Conservation (phyloP, 2,113 vertebrate genomes). For the Himantopus leucocephalus region DNA sequence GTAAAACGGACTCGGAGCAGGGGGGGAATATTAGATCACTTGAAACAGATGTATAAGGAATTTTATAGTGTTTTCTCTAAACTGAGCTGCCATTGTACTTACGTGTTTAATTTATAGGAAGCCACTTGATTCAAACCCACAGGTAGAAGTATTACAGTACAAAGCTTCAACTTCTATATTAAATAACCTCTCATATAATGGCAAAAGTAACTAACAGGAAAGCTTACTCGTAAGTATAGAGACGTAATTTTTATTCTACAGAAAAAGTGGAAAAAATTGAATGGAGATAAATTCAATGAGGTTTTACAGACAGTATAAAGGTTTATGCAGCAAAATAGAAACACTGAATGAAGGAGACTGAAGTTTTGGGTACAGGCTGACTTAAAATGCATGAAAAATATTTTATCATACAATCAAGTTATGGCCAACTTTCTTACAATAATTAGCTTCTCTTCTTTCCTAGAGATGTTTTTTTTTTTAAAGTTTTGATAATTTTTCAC, state of each 20-base stretch:
- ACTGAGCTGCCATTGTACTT: neutral
- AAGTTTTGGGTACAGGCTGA: neutral
- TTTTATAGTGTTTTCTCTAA: neutral
- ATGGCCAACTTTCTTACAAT: neutral
- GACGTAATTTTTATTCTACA: neutral
- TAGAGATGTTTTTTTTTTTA: neutral
- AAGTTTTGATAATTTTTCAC: neutral
- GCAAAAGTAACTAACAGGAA: neutral
- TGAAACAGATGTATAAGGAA: neutral
- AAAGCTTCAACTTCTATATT: neutral
- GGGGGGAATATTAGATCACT: neutral
- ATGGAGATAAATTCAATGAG: neutral
- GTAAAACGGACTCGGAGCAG: neutral
- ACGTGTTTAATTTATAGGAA: neutral
- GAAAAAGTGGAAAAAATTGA: neutral
- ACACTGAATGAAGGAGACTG: neutral
- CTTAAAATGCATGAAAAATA: neutral
- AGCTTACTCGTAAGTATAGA: neutral
- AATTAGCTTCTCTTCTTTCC: neutral
- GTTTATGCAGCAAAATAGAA: neutral
- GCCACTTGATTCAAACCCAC: neutral
- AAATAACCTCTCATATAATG: neutral
- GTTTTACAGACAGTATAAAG: neutral
- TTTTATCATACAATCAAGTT: neutral
- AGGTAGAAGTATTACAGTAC: neutral